Evolutionary conservation across 2,888 invertebrate genomes (phyloP).

Genomic region (Sylvicola cinctus): DNA sequence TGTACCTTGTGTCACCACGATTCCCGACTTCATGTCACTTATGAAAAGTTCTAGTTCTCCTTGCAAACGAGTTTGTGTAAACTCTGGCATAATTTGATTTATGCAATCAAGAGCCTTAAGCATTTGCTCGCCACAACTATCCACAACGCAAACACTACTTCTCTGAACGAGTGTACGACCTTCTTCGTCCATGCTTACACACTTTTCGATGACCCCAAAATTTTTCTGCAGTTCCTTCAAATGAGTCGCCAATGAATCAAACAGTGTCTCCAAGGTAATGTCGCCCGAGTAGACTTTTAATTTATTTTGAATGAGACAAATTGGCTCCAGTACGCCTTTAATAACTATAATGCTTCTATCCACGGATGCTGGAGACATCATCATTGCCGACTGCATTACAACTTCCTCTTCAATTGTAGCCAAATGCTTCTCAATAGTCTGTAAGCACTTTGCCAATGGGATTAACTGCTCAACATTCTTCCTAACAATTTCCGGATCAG

Average conservation of each 20-base stretch:
- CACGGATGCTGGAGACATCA: slow-evolving; percentile 43
- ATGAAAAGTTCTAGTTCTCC: slow-evolving; percentile 27
- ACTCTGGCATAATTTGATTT: slow-evolving; percentile 25
- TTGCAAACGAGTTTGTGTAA: slow-evolving; percentile 26
- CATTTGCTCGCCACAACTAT: slow-evolving; percentile 34
- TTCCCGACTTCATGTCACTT: slow-evolving; percentile 29
- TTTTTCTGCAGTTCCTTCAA: slow-evolving; percentile 42
- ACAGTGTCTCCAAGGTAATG: slow-evolving; percentile 22
- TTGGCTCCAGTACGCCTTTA: slow-evolving; percentile 35
- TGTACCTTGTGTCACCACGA: slow-evolving; percentile 31
- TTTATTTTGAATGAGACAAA: slow-evolving; percentile 41
- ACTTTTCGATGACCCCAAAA: slow-evolving; percentile 43
- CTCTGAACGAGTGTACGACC: slow-evolving; percentile 45
- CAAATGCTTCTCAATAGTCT: slow-evolving; percentile 32
- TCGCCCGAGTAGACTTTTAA: slow-evolving; percentile 30
- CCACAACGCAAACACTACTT: slow-evolving; percentile 43
- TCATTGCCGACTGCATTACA: slow-evolving; percentile 37
- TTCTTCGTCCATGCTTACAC: slow-evolving; percentile 42
- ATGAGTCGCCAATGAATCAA: slow-evolving; percentile 36
- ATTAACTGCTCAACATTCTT: slow-evolving; percentile 25
- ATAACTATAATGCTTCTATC: slow-evolving; percentile 45
- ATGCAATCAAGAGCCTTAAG: slow-evolving; percentile 32
- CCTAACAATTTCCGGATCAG: slow-evolving; percentile 27
- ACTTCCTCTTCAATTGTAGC: slow-evolving; percentile 42
- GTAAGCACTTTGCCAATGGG: slow-evolving; percentile 23